phyloP scores from a whole-genome alignment of 2,113 vertebrate species.

The Chunga burmeisteri region DNA sequence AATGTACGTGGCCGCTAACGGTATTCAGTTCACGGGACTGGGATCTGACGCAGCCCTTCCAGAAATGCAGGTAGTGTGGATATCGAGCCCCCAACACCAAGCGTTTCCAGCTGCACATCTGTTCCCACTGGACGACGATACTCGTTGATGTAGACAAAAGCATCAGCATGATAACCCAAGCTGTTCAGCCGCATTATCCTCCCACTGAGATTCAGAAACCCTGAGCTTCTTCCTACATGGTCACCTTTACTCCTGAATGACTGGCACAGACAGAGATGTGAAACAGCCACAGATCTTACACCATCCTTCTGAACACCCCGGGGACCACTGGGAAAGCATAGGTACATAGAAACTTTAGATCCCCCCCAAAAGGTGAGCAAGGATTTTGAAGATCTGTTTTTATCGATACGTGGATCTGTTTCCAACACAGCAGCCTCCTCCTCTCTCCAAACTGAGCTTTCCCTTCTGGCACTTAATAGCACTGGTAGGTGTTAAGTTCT shows the following conservation, averaged over 20 bases:
- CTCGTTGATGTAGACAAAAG: not conserved
- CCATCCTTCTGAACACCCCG: not conserved
- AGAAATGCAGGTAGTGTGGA: accelerated
- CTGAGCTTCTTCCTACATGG: not conserved
- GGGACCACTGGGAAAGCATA: not conserved
- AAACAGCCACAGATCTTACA: not conserved
- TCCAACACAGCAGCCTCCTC: not conserved
- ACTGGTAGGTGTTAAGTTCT: not conserved
- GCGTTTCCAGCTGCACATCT: not conserved
- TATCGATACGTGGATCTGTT: not conserved
- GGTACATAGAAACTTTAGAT: not conserved
- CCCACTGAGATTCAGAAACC: not conserved
- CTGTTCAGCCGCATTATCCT: not conserved
- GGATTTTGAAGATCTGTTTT: not conserved
- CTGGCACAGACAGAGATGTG: not conserved
- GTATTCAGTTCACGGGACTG: not conserved
- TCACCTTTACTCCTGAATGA: not conserved
- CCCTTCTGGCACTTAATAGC: not conserved
- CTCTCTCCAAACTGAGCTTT: not conserved
- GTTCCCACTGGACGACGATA: not conserved
- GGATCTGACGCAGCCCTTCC: not conserved
- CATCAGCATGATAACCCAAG: not conserved
- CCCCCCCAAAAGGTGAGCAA: not conserved
- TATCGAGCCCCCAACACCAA: not conserved
- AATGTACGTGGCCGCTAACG: not conserved